A percentile compares a stretch with the other conserved stretches of the same genome.
These are phyloP conservation scores for Oceanodroma tethys DNA, from an alignment of 2,113 vertebrate species.

Conservation along the genomic window DNA sequence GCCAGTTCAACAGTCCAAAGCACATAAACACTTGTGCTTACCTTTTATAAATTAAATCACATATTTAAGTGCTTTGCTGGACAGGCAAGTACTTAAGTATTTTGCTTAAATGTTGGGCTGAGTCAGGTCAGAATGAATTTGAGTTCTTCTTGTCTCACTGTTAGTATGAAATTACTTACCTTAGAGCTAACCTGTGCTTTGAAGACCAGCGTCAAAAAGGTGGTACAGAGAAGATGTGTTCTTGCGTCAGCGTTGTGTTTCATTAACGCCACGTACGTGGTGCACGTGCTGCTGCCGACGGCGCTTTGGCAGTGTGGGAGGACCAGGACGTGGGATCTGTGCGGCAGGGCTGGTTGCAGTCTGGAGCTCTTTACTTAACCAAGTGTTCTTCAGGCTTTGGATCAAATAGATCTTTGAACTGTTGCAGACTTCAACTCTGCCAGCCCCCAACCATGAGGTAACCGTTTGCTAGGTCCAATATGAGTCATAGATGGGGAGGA, in stretches of 20 bases:
- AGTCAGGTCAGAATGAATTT: not conserved
- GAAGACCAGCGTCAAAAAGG: not conserved
- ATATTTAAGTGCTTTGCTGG: not conserved
- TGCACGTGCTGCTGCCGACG: not conserved
- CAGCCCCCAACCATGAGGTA: constrained; percentile 28
- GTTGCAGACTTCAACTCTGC: not conserved
- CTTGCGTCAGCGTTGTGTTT: not conserved
- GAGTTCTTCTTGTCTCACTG: not conserved
- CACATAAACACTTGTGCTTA: not conserved
- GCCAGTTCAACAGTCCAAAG: not conserved
- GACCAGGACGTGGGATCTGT: not conserved
- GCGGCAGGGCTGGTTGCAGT: not conserved
- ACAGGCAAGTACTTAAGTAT: not conserved
- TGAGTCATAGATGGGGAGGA: constrained; percentile 24
- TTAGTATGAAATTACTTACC: not conserved
- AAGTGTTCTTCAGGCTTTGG: not conserved
- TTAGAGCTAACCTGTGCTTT: not conserved
- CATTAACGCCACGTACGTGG: fast-evolving
- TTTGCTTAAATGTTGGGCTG: not conserved
- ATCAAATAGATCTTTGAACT: not conserved
- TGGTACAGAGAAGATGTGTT: not conserved
- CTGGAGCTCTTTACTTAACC: not conserved
- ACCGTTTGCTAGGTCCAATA: not conserved
- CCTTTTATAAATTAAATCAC: not conserved
- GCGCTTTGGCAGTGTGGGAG: not conserved